Conservation (phyloP, 2,888 invertebrate genomes). For the Eristalis arbustorum region DNA sequence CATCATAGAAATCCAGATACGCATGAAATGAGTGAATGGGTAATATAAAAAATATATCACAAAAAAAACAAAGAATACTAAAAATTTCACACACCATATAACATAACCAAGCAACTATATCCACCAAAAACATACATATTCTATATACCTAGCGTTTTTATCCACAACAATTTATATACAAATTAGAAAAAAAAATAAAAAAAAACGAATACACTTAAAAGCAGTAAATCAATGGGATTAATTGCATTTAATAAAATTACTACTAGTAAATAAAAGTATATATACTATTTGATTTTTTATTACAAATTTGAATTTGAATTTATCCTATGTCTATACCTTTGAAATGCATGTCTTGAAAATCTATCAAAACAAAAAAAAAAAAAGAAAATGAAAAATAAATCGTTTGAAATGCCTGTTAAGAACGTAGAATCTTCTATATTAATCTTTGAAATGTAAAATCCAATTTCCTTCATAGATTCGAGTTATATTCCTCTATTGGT, state of each 20-base stretch:
- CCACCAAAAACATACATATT: constrained; percentile 39
- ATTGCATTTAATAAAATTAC: constrained; percentile 67
- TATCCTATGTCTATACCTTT: constrained; percentile 68
- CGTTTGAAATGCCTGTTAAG: constrained; percentile 39
- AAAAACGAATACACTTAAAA: constrained; percentile 54
- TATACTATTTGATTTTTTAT: constrained; percentile 66
- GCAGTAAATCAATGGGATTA: constrained; percentile 69
- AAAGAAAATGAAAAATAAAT: background rate
- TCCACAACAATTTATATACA: constrained; percentile 40
- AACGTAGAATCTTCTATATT: constrained; percentile 51
- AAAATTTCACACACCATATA: constrained; percentile 60
- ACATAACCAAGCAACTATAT: constrained; percentile 30
- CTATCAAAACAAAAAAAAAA: background rate
- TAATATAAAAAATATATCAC: constrained; percentile 81
- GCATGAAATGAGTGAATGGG: constrained; percentile 98
- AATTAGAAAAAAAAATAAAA: constrained; percentile 30
- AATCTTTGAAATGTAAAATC: constrained; percentile 45
- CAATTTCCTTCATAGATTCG: constrained; percentile 84
- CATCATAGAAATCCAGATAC: constrained; percentile 98
- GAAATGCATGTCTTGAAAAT: constrained; percentile 64
- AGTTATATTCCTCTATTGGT: constrained; percentile 96
- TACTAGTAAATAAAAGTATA: constrained; percentile 58
- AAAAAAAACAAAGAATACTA: constrained; percentile 53
- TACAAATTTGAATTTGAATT: constrained; percentile 65
- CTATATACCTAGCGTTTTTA: constrained; percentile 26